Percentiles rank a stretch among this genome's conserved stretches.
phyloP scores from a whole-genome alignment of 30 jellyfish, hydroid and myxozoan genomes.

The Chironex yamaguchii region DNA sequence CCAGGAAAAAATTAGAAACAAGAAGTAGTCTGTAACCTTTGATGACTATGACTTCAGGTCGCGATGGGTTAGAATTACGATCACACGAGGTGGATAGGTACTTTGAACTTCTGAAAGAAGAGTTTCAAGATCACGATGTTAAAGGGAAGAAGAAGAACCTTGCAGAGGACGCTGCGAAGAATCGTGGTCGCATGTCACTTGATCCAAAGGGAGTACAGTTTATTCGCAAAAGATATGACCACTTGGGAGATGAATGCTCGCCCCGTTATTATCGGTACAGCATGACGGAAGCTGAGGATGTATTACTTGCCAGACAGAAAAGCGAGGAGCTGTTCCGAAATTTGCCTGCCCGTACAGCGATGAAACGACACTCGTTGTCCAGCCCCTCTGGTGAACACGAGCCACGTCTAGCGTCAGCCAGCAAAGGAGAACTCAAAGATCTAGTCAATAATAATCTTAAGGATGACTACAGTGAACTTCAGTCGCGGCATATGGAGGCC shows the following conservation, averaged over 20 bases:
- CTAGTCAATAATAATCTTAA: conserved; percentile 67
- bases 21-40: background rate
- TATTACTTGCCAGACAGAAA: background rate
- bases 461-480: conserved; percentile 60
- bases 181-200: background rate
- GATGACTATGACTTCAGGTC: background rate
- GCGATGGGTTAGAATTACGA: background rate
- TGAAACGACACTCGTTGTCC: background rate
- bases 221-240: conserved; percentile 56
- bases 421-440: conserved; percentile 66
- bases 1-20: background rate
- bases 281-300: conserved; percentile 52
- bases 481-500: conserved; percentile 88
- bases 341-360: background rate
- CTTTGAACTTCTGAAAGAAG: background rate
- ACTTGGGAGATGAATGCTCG: conserved; percentile 66
- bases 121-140: background rate
- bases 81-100: background rate
- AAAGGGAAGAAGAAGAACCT: background rate
- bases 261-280: conserved; percentile 75
- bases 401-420: background rate
- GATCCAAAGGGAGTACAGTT: background rate
- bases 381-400: background rate
- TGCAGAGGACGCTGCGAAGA: background rate
- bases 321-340: background rate